Evolutionary conservation across 2,888 invertebrate species (phyloP), one percentile per base, ranked within the genome.

Genomic region (Drosophila dives): DNA sequence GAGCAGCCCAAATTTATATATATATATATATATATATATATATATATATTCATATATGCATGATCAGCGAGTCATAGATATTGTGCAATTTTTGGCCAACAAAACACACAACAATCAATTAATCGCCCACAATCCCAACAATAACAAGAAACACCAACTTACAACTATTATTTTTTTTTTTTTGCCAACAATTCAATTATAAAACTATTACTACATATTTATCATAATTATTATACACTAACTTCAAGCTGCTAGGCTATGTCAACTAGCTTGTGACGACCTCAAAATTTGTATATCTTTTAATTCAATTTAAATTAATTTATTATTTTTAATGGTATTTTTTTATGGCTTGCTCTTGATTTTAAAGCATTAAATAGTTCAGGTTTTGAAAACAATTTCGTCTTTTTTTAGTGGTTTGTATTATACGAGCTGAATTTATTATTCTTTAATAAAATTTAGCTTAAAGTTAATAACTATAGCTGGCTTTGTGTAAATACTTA

Each of bases 141-240:
- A 54, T 42, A 42, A 42, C 51, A 42, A 53, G 66, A 50, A 60
- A 55, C 33, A 71, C 45, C 60, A 63, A 58, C 68, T 62, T 61
- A 40, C 71, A 48, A 26, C 58, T 36, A 42, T 80, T 49, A 2
- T 48, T 26, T 45, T 48, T 10, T 17, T 15, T 17, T 54, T 89
- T 87, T 80, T 85, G 88, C 86, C 80, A 80, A 81, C 83, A 85
- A 73, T 80, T 90, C 90, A 90, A 90, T 90, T 90, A 90, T 79
- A 88, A 85, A 80, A 68, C 89, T 75, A 88, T 88, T 80, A 78
- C 72, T 75, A 72, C 66, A 75, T 68, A 71, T 65, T 77, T 72
- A 53, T 72, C 64, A 60, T 81, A 59, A 72, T 75, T 70, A 54
- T 33, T 17, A 40, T 71, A 55, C 74, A 48, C 81, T 72, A 48